Conservation (phyloP, 2,888 invertebrate genomes). For the Philaethria dido region DNA sequence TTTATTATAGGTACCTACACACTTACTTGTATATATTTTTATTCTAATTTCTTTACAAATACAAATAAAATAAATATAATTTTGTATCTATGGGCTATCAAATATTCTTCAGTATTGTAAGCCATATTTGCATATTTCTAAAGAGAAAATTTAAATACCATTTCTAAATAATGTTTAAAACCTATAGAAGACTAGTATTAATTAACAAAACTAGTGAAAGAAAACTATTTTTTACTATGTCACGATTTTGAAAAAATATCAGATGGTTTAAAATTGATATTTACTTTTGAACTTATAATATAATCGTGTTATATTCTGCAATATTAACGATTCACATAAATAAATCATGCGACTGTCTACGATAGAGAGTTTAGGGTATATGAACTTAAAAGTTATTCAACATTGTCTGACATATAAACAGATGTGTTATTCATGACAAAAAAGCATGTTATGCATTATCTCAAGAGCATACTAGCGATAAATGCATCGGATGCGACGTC, state of each 20-base stretch:
- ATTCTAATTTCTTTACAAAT: neutral
- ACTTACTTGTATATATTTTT: neutral
- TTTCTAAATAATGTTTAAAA: no score
- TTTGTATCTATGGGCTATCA: no score
- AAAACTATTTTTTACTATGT: no score
- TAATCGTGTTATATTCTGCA: conserved; percentile 31
- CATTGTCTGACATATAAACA: conserved; percentile 62
- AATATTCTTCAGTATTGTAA: no score
- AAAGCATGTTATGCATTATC: conserved; percentile 77
- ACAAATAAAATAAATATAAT: neutral
- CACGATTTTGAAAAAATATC: no score
- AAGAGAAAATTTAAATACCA: no score
- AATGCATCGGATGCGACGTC: conserved; percentile 75
- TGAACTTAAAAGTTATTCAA: conserved; percentile 65
- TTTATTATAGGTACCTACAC: conserved; percentile 12
- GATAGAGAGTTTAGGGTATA: conserved; percentile 54
- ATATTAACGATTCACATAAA: conserved; percentile 27
- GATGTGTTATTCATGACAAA: conserved; percentile 78
- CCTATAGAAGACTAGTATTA: no score
- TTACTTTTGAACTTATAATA: no score
- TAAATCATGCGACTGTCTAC: conserved; percentile 44
- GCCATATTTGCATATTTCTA: no score
- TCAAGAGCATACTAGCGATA: conserved; percentile 78
- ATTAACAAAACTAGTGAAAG: no score
- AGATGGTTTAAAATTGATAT: no score